Base-by-base conservation (phyloP, 2,888 invertebrate species). In the Hirtodrosophila alboralis region DNA sequence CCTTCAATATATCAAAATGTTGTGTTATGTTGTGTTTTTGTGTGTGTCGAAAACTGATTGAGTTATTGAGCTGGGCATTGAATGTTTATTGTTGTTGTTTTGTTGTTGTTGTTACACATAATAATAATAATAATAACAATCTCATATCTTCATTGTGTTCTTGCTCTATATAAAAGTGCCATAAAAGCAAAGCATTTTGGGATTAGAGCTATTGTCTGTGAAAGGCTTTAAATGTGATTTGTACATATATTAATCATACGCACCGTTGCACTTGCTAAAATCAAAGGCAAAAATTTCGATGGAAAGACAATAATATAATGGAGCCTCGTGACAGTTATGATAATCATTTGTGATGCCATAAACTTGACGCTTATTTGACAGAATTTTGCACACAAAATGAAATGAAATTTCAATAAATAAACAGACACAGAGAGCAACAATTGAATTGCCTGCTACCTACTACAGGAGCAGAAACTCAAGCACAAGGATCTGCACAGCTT, bases 211-310 rank as follows among this genome's bases (percentile, higher is more conserved):
- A 18, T 48, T 40, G 53, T 26, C n/a, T 5, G 7, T 45, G 49
- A 60, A 79, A 68, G 79, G 47, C 62, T 79, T 84, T 74, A 74
- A n/a, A 75, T 64, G 41, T 67, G 60, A 59, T 75, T 64, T 72
- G 30, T 54, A 47, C 38, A 63, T 60, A 63, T 60, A 79, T 86
- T 86, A 86, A 81, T 81, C 80, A 80, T 79, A 83, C 80, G 80
- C 80, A 57, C 33, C 44, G 70, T 57, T 85, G 84, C 64, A 67
- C 59, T 58, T 21, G 48, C n/a, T 60, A 54, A 64, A 64, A 65
- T 59, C 66, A 40, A 58, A 53, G 38, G n/a, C n/a, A n/a, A n/a
- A 7, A n/a, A 10, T 36, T 30, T n/a, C n/a, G n/a, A n/a, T n/a
- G n/a, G n/a, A n/a, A n/a, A n/a, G n/a, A n/a, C n/a, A n/a, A n/a